A percentile compares a stretch with the other conserved stretches of the same genome.
Evolutionary conservation across 2,797 vertebrate species (phyloP).

Genomic region (Cuniculus paca): DNA sequence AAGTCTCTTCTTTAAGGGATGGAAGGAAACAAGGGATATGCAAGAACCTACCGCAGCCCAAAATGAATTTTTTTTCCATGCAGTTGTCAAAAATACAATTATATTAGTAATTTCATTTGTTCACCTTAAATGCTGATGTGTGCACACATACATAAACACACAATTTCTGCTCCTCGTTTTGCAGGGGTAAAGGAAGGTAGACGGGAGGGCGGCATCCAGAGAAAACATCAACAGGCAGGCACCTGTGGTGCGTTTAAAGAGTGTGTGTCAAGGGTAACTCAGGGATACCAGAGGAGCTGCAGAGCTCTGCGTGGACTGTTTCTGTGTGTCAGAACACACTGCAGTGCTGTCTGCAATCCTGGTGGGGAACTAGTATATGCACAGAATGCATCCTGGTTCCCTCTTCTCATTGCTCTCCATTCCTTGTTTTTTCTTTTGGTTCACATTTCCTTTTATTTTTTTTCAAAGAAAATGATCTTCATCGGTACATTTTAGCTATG

Average conservation of each 20-base stretch:
- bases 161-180: background rate
- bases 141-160: background rate
- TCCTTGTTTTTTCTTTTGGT: background rate
- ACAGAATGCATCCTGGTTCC: background rate
- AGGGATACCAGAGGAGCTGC: background rate
- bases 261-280: background rate
- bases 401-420: background rate
- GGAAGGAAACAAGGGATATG: background rate
- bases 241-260: background rate
- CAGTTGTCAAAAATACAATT: conserved; percentile 30
- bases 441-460: background rate
- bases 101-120: background rate
- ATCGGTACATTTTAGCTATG: background rate
- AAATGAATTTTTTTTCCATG: background rate
- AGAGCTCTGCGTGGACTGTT: too few relatives aligned
- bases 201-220: background rate
- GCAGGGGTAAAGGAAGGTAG: background rate
- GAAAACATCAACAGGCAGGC: background rate
- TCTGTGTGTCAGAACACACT: background rate
- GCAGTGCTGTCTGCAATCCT: background rate
- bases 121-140: background rate
- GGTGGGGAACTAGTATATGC: background rate
- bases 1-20: background rate
- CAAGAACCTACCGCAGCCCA: background rate
- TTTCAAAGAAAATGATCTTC: background rate